phyloP scores from a whole-genome alignment of 2,888 invertebrate species.

The Lasioglossum malachurum region DNA sequence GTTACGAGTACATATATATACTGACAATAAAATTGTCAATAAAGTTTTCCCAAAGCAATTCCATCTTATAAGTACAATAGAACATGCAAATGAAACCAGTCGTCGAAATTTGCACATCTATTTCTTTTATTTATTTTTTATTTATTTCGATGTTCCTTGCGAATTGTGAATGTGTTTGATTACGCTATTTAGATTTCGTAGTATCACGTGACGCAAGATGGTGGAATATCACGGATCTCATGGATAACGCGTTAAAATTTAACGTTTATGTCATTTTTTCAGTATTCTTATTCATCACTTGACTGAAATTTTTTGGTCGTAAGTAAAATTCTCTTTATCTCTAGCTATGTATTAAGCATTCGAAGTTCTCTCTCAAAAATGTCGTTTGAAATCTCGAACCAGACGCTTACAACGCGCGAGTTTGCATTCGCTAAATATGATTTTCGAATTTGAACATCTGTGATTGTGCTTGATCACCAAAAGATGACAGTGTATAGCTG shows the following conservation, averaged over 20 bases:
- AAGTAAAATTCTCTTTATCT: slow-evolving; percentile 37
- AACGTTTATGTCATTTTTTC: slow-evolving; percentile 65
- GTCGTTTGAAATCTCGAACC: slow-evolving; percentile 71
- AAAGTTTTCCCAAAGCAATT: background rate
- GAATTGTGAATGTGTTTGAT: slow-evolving; percentile 38
- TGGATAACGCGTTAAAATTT: slow-evolving; percentile 62
- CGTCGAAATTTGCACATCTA: background rate
- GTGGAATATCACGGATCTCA: slow-evolving; percentile 60
- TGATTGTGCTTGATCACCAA: slow-evolving; percentile 20
- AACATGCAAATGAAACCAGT: slow-evolving; percentile 12
- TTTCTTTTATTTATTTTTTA: background rate
- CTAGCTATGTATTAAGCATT: background rate
- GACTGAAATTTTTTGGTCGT: slow-evolving; percentile 53
- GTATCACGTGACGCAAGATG: slow-evolving; percentile 71
- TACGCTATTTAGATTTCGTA: slow-evolving; percentile 41
- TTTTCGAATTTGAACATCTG: slow-evolving; percentile 74
- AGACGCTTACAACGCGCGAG: slow-evolving; percentile 71
- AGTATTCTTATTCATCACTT: slow-evolving; percentile 49
- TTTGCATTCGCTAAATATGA: slow-evolving; percentile 58
- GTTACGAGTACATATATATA: slow-evolving; percentile 12
- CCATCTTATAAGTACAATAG: slow-evolving; percentile 20
- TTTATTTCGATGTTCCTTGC: slow-evolving; percentile 16
- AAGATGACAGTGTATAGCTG: slow-evolving; percentile 22
- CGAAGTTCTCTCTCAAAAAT: background rate
- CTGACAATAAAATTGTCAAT: slow-evolving; percentile 22